Evolutionary conservation across 1,140 invertebrate species (phyloP), one percentile per base, ranked within the genome.

Genomic region (Drosophila persimilis): DNA sequence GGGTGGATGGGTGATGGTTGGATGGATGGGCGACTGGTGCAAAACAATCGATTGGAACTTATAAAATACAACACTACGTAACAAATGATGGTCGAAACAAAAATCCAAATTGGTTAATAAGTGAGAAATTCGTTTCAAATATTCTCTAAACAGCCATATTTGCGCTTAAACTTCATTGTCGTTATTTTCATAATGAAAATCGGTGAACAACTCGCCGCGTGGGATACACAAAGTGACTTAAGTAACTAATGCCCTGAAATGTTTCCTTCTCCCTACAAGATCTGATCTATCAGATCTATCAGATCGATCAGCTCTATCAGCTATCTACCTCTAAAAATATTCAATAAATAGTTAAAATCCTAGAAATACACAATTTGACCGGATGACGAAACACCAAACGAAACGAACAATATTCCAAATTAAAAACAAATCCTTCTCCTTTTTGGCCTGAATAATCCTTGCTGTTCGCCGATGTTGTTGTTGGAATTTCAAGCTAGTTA

Each of bases 91-190:
- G 70, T 85, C 69, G 83, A 90, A 90, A 74, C 69, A 73, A 88
- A 76, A 88, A 84, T 79, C 47, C 60, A 71, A 85, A 85, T 78
- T 86, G 60, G 60, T 80, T 85, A 85, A 83, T 83, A 85, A 73
- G 76, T 78, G 76, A 89, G 73, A 75, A 89, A 60, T 76, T 75
- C 69, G 72, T 90, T 89, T 91, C 90, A 91, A 90, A 91, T 90
- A 91, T 91, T 91, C 65, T 88, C 72, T 89, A 91, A 91, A 90
- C 90, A 90, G 83, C 90, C 90, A 90, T 89, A 80, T 91, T 91
- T 91, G 90, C 90, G 90, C 90, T 91, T 91, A 89, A 90, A 91
- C 83, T 90, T 91, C 90, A 91, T 91, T 90, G 90, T 91, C 66
- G 80, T 73, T 81, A 90, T 85, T 90, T 90, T 91, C 90, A 91